Evolutionary conservation across 1,140 invertebrate species (phyloP).

Genomic region (Lasioglossum albipes): DNA sequence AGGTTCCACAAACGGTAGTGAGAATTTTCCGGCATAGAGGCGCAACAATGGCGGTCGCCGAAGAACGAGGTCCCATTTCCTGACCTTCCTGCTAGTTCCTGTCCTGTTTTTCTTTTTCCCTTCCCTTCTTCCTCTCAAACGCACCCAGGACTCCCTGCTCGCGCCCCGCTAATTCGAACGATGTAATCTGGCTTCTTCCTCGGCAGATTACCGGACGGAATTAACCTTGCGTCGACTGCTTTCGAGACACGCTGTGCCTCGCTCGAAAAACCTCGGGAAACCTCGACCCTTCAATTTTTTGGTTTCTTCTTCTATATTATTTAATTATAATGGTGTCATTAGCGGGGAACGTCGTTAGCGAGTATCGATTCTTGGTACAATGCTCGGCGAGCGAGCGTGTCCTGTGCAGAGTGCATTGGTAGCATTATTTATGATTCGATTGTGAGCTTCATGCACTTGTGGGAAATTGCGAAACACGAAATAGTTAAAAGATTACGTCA

Average conservation of each 20-base stretch:
- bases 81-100: neutral
- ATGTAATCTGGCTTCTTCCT: slow-evolving; percentile 43
- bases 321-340: too few relatives aligned
- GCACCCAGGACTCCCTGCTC: slow-evolving; percentile 18
- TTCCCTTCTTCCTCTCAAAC: neutral
- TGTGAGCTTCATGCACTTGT: too few relatives aligned
- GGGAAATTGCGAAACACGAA: too few relatives aligned
- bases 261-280: neutral
- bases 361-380: too few relatives aligned
- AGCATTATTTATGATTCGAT: too few relatives aligned
- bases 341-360: too few relatives aligned
- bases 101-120: neutral
- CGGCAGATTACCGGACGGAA: slow-evolving; percentile 15
- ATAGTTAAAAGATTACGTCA: too few relatives aligned
- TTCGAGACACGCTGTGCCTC: neutral
- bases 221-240: slow-evolving; percentile 34
- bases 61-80: slow-evolving; percentile 12
- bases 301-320: too few relatives aligned
- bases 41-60: slow-evolving; percentile 29
- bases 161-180: slow-evolving; percentile 42
- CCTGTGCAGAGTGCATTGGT: too few relatives aligned
- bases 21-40: slow-evolving; percentile 37
- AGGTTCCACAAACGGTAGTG: slow-evolving; percentile 44
- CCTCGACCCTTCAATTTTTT: neutral
- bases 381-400: too few relatives aligned